Base-by-base conservation (phyloP, 1,140 invertebrate genomes). In the Octopus bimaculoides region DNA sequence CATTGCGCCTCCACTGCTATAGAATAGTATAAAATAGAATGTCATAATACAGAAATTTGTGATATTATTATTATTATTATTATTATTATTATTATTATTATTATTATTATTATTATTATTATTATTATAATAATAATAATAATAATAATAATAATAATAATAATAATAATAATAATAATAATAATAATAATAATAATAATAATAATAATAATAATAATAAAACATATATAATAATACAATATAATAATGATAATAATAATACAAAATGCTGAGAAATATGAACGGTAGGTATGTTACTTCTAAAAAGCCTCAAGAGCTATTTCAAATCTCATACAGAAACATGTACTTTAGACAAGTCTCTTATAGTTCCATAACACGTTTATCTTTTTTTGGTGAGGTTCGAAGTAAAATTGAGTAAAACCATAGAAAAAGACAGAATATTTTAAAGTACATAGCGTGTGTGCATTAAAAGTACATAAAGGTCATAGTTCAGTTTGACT, bases 151-250 rank as follows among this genome's bases (percentile, higher is more conserved):
- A 66, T 66, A 66, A 66, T 66, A 66, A 66, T 66, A 66, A 66
- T 66, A 66, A 66, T 66, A 66, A 66, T 66, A 66, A 66, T 66
- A 66, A 66, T 66, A 66, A 66, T 66, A 66, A 66, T 66, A 66
- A 66, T 66, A 66, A 66, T 66, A 66, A 66, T 9, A 66, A 66
- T 66, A 66, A 66, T 9, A 66, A 66, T 66, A 66, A 66, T 66
- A 66, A 66, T 66, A 66, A 66, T 66, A 66, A 66, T 66, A 66
- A 66, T 66, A 66, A 10, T 10, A 66, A 10, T 10, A 66, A 10
- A 66, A 66, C n/a, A 66, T 10, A 10, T 10, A 66, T 66, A 66
- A 66, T 66, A 66, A 10, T 10, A 66, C 9, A 66, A n/a, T 10
- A 66, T 66, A 66, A 66, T 66, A 66, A 66, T 66, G n/a, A 66